Base-by-base conservation (phyloP, 2,888 invertebrate genomes). In the Pherbina coryleti region DNA sequence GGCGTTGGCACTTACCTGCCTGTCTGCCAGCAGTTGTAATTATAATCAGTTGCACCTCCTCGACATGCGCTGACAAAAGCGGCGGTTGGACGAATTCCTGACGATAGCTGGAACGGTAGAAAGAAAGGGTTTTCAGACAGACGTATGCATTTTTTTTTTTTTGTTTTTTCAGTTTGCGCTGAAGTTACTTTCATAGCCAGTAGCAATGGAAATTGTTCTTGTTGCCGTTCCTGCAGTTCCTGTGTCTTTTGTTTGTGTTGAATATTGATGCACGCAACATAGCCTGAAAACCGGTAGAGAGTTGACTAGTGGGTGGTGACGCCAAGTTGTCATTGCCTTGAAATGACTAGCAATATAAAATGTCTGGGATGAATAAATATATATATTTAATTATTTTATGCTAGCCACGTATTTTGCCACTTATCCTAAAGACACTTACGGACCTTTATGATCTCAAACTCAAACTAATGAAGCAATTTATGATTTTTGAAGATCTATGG, bases 11-110 rank as follows among this genome's bases (percentile, higher is more conserved):
- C 77, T 79, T 78, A 77, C 71, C 81, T 78, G 64, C 83, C 83
- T 86, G 86, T 85, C 87, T 84, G 86, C 83, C 85, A 86, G 87
- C 87, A 83, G 85, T 86, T 85, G 86, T 86, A 87, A 87, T 87
- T 87, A 87, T 84, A 82, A 83, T 84, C 85, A 83, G 85, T 85
- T 86, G 84, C 85, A 85, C 85, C 85, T 85, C 84, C 85, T 83
- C 84, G 84, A 60, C 57, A 34, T 34, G 37, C 31, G 22, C 34
- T 19, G n/a, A 62, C 49, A 31, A 22, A 19, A 44, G 14, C 31
- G 25, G 19, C 62, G 62, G 31, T 19, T 17, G 57, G n/a, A 74
- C 60, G 53, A 25, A 70, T 19, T 14, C 70, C 19, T 70, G 25
- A 17, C 49, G 22, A 31, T 34, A 34, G 34, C 2, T 55, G 4